Evolutionary conservation across 2,888 invertebrate genomes (phyloP), one percentile per base, ranked within the genome.

Genomic region (Vesta saturnalis): DNA sequence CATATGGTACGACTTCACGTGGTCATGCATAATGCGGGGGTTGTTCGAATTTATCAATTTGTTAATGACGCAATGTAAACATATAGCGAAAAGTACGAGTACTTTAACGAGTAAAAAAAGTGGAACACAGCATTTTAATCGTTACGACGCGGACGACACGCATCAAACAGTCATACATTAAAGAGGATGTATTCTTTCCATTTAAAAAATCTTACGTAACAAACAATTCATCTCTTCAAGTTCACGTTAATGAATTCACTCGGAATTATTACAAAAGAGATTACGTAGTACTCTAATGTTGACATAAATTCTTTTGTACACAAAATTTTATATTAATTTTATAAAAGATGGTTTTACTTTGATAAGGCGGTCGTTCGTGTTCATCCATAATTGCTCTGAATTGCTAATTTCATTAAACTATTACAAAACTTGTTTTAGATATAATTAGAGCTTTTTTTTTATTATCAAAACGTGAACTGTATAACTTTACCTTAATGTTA

Each of bases 1-100:
- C 62, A 70, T 70, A 46, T 70, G 69, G 47, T 64, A 55, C 19
- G 18, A 30, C 52, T 54, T 70, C 56, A 70, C 57, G 61, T 66
- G 59, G 55, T 49, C 19, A 49, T 54, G 62, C 66, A 67, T 30
- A 64, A 57, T 63, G 39, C 59, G 60, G 66, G 67, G 66, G 39
- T 30, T 10, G 43, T 30, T 47, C 14, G n/a, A n/a, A n/a, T n/a
- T n/a, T n/a, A n/a, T n/a, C n/a, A n/a, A n/a, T n/a, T n/a, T n/a
- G n/a, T n/a, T n/a, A n/a, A n/a, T n/a, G n/a, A n/a, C n/a, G n/a
- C n/a, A n/a, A n/a, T n/a, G n/a, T n/a, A n/a, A n/a, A n/a, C n/a
- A n/a, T n/a, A n/a, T n/a, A n/a, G 52, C 19, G 21, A 52, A 19
- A 15, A 19, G 52, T 12, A 52, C 52, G 19, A 47, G 19, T 21